These are phyloP conservation scores for Coenonympha arcania DNA, from an alignment of 2,888 invertebrate genomes.

Conservation along the genomic window DNA sequence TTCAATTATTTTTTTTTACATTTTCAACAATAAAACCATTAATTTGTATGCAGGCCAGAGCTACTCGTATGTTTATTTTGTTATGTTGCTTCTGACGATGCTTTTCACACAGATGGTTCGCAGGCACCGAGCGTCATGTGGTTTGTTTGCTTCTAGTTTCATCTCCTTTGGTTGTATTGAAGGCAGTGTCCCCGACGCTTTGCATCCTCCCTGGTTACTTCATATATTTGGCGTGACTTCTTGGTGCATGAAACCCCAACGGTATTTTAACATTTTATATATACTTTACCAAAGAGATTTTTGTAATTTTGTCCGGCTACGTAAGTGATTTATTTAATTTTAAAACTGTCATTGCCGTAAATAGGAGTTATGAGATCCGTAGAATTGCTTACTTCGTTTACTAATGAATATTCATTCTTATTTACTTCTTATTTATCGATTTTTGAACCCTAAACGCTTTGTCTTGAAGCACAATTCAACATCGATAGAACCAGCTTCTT, in stretches of 20 bases:
- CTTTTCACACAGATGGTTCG: slow-evolving; percentile 42
- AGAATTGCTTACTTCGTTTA: slow-evolving; percentile 62
- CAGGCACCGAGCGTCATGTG: slow-evolving; percentile 55
- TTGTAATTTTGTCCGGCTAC: slow-evolving; percentile 33
- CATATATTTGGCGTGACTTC: slow-evolving; percentile 74
- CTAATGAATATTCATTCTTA: slow-evolving; percentile 39
- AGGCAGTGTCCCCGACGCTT: slow-evolving; percentile 75
- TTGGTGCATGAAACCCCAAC: slow-evolving; percentile 68
- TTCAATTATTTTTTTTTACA: slow-evolving; percentile 25
- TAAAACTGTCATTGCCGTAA: slow-evolving; percentile 39
- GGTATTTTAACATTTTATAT: slow-evolving; percentile 47
- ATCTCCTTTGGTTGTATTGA: slow-evolving; percentile 73
- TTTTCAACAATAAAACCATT: neutral
- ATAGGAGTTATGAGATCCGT: slow-evolving; percentile 48
- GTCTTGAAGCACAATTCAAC: slow-evolving; percentile 55
- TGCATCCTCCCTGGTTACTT: slow-evolving; percentile 66
- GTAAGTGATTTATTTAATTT: slow-evolving; percentile 35
- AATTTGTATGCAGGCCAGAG: slow-evolving; percentile 42
- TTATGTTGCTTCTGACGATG: slow-evolving; percentile 51
- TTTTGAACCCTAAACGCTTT: slow-evolving; percentile 53
- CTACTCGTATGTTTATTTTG: slow-evolving; percentile 32
- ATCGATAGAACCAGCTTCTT: slow-evolving; percentile 62
- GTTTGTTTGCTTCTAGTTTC: slow-evolving; percentile 53
- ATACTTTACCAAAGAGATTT: no score
- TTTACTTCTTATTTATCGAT: slow-evolving; percentile 37